These are phyloP conservation scores for Miichthys miiuy DNA, from an alignment of 2,797 vertebrate species.

Conservation along the genomic window DNA sequence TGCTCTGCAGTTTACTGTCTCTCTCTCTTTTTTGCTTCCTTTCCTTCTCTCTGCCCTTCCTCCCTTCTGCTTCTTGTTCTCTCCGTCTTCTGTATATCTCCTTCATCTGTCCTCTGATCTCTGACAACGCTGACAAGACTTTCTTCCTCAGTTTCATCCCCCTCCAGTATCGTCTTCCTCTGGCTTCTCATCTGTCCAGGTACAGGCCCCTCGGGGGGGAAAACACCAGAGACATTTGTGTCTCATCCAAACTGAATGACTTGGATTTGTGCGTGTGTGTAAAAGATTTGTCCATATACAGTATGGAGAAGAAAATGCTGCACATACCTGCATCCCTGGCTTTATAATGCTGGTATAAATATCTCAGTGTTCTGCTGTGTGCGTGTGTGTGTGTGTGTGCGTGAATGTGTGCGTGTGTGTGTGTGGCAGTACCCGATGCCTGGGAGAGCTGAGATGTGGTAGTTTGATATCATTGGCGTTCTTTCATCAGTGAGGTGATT, in stretches of 20 bases:
- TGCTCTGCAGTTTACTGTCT: neutral
- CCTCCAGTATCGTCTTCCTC: constrained; percentile 43
- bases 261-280: constrained; percentile 22
- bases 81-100: neutral
- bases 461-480: constrained; percentile 68
- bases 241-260: constrained; percentile 41
- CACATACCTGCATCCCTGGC: neutral
- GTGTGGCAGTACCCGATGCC: constrained; percentile 15
- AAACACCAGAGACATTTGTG: constrained; percentile 40
- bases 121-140: constrained; percentile 35
- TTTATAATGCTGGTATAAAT: constrained; percentile 16
- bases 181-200: constrained; percentile 61
- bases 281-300: constrained; percentile 23
- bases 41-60: neutral
- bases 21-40: neutral
- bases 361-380: neutral
- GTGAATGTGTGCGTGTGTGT: constrained; percentile 38
- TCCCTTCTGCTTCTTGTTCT: neutral
- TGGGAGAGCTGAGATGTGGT: constrained; percentile 58
- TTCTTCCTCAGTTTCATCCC: constrained; percentile 21
- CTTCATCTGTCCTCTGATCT: constrained; percentile 44
- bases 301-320: neutral
- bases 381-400: constrained; percentile 12
- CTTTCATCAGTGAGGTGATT: constrained; percentile 77
- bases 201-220: constrained; percentile 43